Evolutionary conservation across 2,888 invertebrate species (phyloP).

Genomic region (Allophyes oxyacanthae): DNA sequence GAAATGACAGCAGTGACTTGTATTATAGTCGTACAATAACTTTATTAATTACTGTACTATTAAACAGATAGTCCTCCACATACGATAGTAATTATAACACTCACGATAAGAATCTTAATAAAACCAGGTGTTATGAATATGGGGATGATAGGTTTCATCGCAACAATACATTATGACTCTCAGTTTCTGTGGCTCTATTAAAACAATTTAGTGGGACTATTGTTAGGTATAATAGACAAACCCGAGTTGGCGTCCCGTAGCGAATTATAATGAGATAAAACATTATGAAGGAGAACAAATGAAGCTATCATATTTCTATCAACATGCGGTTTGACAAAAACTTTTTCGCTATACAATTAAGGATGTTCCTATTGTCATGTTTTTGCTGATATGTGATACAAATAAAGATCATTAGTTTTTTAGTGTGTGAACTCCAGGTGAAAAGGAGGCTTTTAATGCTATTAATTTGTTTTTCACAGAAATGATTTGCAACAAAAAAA

Average conservation of each 20-base stretch:
- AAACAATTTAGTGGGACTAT: conserved; percentile 86
- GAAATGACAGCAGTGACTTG: too few species aligned
- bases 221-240: conserved; percentile 81
- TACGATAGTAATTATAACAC: conserved; percentile 75
- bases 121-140: conserved; percentile 77
- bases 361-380: conserved; percentile 49
- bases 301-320: conserved; percentile 83
- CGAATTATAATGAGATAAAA: conserved; percentile 85
- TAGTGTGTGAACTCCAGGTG: conserved; percentile 21
- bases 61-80: conserved; percentile 45
- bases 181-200: conserved; percentile 79
- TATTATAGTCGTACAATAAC: too few species aligned
- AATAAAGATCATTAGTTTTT: conserved; percentile 48
- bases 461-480: conserved; percentile 21
- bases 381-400: conserved; percentile 54
- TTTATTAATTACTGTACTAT: conserved; percentile 1
- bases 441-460: conserved; percentile 23
- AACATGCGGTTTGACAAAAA: conserved; percentile 76
- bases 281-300: conserved; percentile 78
- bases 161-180: conserved; percentile 84
- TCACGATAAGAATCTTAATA: conserved; percentile 77
- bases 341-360: conserved; percentile 62
- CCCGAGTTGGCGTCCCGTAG: conserved; percentile 78
- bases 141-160: conserved; percentile 73
- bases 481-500: conserved; percentile 1